Conservation (phyloP, 2,797 vertebrate genomes). For the Rhinatrema bivittatum region DNA sequence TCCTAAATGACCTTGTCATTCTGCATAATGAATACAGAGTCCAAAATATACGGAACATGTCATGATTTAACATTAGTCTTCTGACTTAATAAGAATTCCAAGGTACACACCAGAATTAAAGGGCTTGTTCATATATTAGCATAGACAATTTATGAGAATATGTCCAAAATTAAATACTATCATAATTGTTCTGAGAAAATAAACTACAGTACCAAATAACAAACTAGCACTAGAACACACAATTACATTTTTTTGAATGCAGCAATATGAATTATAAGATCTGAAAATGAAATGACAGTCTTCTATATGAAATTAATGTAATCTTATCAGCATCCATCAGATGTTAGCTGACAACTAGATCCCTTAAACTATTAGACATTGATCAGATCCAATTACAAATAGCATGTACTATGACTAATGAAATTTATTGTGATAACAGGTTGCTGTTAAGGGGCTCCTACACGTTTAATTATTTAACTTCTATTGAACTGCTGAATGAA, state of each 20-base stretch:
- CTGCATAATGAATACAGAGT: no score
- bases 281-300: background rate
- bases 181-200: no score
- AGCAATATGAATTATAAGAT: background rate
- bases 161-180: no score
- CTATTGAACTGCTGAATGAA: background rate
- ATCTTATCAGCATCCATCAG: constrained; percentile 16
- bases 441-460: background rate
- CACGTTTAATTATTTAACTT: constrained; percentile 8
- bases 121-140: no score
- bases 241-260: background rate
- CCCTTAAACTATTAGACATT: constrained; percentile 12
- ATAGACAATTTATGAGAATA: no score
- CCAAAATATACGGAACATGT: no score
- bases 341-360: constrained; percentile 10
- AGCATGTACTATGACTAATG: background rate
- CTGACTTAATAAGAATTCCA: no score
- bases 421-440: constrained; percentile 1
- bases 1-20: no score
- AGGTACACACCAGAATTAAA: no score
- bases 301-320: background rate
- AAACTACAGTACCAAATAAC: no score
- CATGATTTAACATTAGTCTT: no score
- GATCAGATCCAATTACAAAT: constrained; percentile 4
- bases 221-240: background rate